Base-by-base conservation (phyloP, 2,888 invertebrate genomes). In the Yponomeuta plumbellus region DNA sequence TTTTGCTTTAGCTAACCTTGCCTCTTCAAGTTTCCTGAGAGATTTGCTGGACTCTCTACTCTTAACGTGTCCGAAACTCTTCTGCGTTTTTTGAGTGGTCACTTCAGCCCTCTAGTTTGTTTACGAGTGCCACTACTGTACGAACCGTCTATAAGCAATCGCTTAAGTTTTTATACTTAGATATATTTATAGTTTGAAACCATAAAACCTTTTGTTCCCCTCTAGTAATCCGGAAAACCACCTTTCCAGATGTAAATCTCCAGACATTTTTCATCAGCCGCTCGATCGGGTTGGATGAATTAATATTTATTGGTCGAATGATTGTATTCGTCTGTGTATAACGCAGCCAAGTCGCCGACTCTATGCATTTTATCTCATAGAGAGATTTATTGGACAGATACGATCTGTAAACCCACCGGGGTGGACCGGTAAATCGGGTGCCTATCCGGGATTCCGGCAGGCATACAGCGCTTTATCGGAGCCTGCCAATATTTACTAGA, bases 341-440 rank as follows among this genome's bases (percentile, higher is more conserved):
- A 17, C 17, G 74, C 74, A 72, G 71, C 73, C 76, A 17, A 74
- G 68, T 70, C 71, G 73, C 71, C 61, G 73, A 75, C 68, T 74
- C 73, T 74, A 75, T 72, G 74, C 76, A 76, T 75, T 78, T 75
- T 85, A 88, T 88, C 87, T 87, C 80, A 75, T 80, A 84, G 83
- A 75, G 80, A 84, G 83, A 90, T 88, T 88, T 90, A 89, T 89
- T 88, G 80, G 80, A 74, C 76, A 81, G 89, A 90, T 89, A 85
- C 77, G 74, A 88, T 88, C 88, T 78, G 81, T 81, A 80, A 81
- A 81, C 79, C 79, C 81, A 80, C 80, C 76, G 77, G 76, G 13
- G 44, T 52, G 75, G 73, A 72, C 76, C 76, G 78, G 79, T 79
- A 77, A 80, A 80, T 80, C 78, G 79, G 79, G 80, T 80, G 76